Conservation (phyloP, 2,113 vertebrate species). For the Centropus unirufus region DNA sequence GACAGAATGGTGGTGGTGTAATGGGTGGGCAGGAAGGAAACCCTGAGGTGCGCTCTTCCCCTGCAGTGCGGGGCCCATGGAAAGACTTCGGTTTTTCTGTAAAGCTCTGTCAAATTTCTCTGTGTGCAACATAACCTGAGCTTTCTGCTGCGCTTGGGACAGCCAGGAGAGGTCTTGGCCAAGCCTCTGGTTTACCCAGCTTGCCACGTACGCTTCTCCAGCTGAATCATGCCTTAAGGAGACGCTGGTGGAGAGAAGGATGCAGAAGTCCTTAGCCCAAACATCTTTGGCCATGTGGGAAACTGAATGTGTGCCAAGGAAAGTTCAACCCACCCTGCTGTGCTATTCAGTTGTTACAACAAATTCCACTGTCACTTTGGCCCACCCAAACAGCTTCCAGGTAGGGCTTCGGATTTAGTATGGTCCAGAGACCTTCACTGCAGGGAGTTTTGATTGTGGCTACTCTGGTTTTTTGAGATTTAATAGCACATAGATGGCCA, state of each 20-base stretch:
- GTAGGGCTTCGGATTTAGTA: not conserved
- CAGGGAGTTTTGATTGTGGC: not conserved
- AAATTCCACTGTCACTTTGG: not conserved
- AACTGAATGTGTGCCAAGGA: not conserved
- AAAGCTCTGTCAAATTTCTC: not conserved
- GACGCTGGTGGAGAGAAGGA: not conserved
- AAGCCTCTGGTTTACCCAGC: not conserved
- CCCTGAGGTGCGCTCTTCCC: not conserved
- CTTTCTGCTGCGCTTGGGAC: not conserved
- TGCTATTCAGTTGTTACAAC: not conserved
- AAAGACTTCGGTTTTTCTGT: not conserved
- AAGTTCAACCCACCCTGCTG: not conserved
- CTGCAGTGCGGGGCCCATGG: accelerated
- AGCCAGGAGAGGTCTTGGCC: not conserved
- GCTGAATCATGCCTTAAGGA: not conserved
- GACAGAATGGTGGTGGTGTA: not conserved
- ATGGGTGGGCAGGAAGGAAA: not conserved
- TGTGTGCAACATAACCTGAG: not conserved
- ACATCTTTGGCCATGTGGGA: not conserved
- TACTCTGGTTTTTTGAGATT: not conserved
- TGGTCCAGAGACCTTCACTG: not conserved
- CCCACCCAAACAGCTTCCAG: not conserved
- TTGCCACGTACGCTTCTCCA: not conserved
- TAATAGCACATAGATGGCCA: not conserved
- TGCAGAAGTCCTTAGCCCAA: not conserved